Evolutionary conservation across 2,113 vertebrate genomes (phyloP).

Genomic region (Neolamprologus variostigma): DNA sequence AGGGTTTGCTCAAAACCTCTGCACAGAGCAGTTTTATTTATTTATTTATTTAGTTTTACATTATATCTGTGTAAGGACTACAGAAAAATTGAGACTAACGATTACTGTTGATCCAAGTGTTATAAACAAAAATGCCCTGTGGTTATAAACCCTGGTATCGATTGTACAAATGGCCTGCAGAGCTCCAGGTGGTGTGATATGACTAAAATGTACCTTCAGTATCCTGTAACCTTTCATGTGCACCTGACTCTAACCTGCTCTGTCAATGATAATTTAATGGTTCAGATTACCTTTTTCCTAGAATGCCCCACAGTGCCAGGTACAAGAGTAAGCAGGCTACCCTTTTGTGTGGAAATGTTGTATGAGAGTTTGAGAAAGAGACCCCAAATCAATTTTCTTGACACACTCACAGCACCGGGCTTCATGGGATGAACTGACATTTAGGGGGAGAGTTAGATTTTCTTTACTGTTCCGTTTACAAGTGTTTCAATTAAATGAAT

Average conservation of each 20-base stretch:
- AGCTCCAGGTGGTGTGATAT: not conserved
- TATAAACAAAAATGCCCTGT: not conserved
- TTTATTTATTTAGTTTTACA: not conserved
- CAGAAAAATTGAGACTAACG: not conserved
- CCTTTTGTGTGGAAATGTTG: not conserved
- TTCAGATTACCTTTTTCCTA: conserved; percentile 39
- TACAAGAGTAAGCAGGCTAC: not conserved
- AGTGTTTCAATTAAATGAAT: conserved; percentile 59
- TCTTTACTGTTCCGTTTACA: conserved; percentile 40
- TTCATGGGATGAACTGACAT: conserved; percentile 44
- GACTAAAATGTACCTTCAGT: conserved; percentile 18
- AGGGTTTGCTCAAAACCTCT: not conserved
- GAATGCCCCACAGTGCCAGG: conserved; percentile 6
- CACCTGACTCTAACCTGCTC: conserved; percentile 4
- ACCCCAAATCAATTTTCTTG: conserved; percentile 56
- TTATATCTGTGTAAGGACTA: not conserved
- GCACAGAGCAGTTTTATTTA: not conserved
- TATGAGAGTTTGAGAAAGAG: not conserved
- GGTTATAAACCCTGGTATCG: not conserved
- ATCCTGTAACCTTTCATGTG: conserved; percentile 39
- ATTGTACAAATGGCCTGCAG: conserved; percentile 5
- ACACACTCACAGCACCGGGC: conserved; percentile 40
- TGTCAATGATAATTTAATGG: conserved; percentile 52
- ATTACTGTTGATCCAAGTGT: not conserved
- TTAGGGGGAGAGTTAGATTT: conserved; percentile 38